These are phyloP conservation scores for Solea solea DNA, from an alignment of 2,113 vertebrate genomes.

Conservation along the genomic window DNA sequence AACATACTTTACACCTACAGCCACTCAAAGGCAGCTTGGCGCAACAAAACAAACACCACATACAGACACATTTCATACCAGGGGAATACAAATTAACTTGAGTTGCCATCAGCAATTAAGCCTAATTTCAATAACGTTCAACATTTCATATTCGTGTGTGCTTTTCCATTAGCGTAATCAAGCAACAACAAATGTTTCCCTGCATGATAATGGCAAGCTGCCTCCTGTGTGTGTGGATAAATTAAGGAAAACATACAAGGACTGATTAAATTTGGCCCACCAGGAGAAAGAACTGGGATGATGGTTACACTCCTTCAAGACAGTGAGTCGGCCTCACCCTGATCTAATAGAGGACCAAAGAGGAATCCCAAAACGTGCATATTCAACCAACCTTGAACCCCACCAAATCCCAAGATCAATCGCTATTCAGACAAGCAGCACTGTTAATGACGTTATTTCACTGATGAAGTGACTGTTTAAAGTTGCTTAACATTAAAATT, in stretches of 20 bases:
- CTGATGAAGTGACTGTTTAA: conserved; percentile 69
- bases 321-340: conserved; percentile 21
- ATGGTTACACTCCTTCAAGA: conserved; percentile 40
- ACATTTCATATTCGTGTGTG: conserved; percentile 81
- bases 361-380: conserved; percentile 34
- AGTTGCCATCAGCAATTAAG: conserved; percentile 84
- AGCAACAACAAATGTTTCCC: conserved; percentile 83
- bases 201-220: conserved; percentile 79
- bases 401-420: conserved; percentile 66
- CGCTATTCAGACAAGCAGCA: conserved; percentile 60
- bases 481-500: conserved; percentile 74
- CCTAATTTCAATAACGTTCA: conserved; percentile 85
- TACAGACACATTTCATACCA: conserved; percentile 71
- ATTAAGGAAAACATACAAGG: conserved; percentile 71
- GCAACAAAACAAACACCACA: conserved; percentile 67
- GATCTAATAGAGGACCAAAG: conserved; percentile 65
- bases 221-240: conserved; percentile 67
- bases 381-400: conserved; percentile 60
- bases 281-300: conserved; percentile 44
- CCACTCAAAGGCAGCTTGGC: conserved; percentile 56
- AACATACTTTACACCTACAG: conserved; percentile 47
- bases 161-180: conserved; percentile 83
- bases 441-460: conserved; percentile 75
- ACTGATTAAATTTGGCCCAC: conserved; percentile 71
- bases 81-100: conserved; percentile 84